Evolutionary conservation across 2,113 vertebrate genomes (phyloP).

Genomic region (Oostethus manadensis): DNA sequence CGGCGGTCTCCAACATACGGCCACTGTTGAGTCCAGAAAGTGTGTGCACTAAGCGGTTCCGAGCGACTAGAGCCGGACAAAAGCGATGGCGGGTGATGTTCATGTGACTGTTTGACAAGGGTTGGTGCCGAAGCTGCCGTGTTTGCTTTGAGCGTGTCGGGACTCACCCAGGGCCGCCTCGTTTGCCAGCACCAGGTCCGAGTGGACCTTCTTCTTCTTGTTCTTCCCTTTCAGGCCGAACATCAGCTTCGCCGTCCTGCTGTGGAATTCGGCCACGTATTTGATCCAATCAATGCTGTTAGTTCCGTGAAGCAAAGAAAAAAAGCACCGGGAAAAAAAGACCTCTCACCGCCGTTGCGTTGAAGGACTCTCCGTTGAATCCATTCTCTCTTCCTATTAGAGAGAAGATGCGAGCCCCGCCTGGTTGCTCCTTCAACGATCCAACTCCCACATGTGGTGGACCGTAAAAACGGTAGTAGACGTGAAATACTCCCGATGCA

Average conservation of each 20-base stretch:
- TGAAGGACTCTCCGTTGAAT: slow-evolving; percentile 16
- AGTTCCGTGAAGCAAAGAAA: too few relatives aligned
- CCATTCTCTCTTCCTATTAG: slow-evolving; percentile 16
- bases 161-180: slow-evolving; percentile 78
- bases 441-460: too few relatives aligned
- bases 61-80: background rate
- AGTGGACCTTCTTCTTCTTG: slow-evolving; percentile 77
- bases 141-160: slow-evolving; percentile 29
- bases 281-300: too few relatives aligned
- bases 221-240: slow-evolving; percentile 82
- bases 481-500: too few relatives aligned
- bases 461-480: too few relatives aligned
- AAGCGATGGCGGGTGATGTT: background rate
- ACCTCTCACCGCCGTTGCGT: slow-evolving; percentile 26
- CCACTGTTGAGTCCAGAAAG: background rate
- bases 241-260: slow-evolving; percentile 70
- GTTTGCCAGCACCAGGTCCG: slow-evolving; percentile 79
- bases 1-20: too few relatives aligned
- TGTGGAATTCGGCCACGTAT: background rate
- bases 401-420: too few relatives aligned
- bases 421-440: too few relatives aligned
- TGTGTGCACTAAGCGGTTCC: background rate
- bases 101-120: slow-evolving; percentile 47
- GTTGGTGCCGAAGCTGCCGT: slow-evolving; percentile 4
- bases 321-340: background rate